Evolutionary conservation across 2,888 invertebrate species (phyloP).

Genomic region (Acanthosepion lycidas): DNA sequence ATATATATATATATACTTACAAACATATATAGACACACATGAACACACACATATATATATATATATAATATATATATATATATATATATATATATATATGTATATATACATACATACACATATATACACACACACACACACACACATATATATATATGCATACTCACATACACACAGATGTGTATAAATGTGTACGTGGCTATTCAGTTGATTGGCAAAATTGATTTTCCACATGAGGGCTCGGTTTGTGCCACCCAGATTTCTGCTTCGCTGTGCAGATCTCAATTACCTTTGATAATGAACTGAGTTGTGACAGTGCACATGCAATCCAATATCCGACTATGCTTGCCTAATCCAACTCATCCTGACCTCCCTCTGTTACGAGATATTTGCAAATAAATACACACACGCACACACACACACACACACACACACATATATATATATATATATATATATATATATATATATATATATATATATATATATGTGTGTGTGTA

Average conservation of each 20-base stretch:
- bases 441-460: no score
- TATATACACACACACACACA: no score
- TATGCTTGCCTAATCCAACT: background rate
- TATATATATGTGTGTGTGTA: no score
- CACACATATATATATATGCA: no score
- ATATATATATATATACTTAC: no score
- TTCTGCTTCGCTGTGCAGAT: background rate
- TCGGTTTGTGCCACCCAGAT: background rate
- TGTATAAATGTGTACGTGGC: background rate
- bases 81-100: background rate
- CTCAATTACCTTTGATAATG: constrained; percentile 6
- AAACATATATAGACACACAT: background rate
- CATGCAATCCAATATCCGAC: background rate
- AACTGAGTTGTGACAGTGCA: background rate
- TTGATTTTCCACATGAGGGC: background rate
- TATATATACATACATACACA: background rate
- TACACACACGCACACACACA: no score
- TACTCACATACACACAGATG: background rate
- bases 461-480: no score
- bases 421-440: no score
- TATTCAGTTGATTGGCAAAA: background rate
- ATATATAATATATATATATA: background rate
- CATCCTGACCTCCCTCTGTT: background rate
- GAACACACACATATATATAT: background rate
- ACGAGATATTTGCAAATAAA: no score